Evolutionary conservation across 2,888 invertebrate genomes (phyloP), one percentile per base, ranked within the genome.

Genomic region (Cheilosia pagana): DNA sequence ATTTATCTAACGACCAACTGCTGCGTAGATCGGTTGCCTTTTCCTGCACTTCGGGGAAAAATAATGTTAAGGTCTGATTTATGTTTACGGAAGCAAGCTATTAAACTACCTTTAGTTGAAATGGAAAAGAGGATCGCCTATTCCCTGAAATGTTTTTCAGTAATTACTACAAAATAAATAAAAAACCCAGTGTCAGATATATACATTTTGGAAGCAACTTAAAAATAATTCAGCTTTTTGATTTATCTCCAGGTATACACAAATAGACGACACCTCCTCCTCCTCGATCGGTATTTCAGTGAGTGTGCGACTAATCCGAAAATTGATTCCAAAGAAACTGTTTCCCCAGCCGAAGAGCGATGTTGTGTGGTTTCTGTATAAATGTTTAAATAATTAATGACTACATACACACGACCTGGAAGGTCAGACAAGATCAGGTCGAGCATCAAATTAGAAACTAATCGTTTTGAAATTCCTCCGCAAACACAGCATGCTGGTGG

Each of bases 341-440:
- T 31, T 7, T 50, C 25, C 77, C 28, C 62, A 62, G 79, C 68
- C 79, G 50, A 70, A 45, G 25, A 23, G 63, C 70, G 63, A 59
- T 85, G 79, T 12, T 79, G 75, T 45, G 43, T 45, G 83, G 79
- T 79, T 78, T 83, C 83, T 74, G 68, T 65, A 70, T 70, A 85
- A 79, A 85, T 79, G 74, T 83, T 85, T 79, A 70, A 85, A 85
- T 85, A 85, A 85, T 85, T 85, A 85, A 85, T 85, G 83, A 62
- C 79, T 63, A 45, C 74, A 74, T 45, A 70, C 48, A 70, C 35
- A 68, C 57, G 70, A 85, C 57, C 83, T 53, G 59, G 83, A 83
- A 83, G 82, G 82, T 83, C 72, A 78, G 82, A 52, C 65, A 57
- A 79, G 83, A 85, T 79, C 79, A 79, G 83, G 74, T 71, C 79